phyloP scores from a whole-genome alignment of 53 echinoderm and acorn worm species.

The Hippasteria phrygiana region DNA sequence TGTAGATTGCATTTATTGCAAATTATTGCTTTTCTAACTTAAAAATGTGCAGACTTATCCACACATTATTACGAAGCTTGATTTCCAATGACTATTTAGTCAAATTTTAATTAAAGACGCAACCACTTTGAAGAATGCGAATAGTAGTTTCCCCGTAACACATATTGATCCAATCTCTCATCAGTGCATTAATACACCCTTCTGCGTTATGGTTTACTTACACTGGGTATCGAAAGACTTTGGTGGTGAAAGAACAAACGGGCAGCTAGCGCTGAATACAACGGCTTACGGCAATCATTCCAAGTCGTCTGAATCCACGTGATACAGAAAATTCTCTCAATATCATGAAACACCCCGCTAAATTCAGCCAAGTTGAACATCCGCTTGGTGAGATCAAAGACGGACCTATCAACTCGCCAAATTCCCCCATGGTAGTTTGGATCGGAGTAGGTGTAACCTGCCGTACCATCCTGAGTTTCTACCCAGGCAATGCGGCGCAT shows the following conservation, averaged over 20 bases:
- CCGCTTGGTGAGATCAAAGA: not conserved
- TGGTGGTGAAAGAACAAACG: constrained; percentile 26
- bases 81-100: too few species aligned
- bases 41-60: too few species aligned
- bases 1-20: too few species aligned
- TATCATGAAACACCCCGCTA: not conserved
- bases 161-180: too few species aligned
- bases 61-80: too few species aligned
- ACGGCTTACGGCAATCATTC: constrained; percentile 25
- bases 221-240: not conserved
- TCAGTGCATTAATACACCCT: not conserved
- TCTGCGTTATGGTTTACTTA: not conserved
- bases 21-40: too few species aligned
- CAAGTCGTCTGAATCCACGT: not conserved
- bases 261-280: constrained; percentile 38
- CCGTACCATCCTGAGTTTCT: constrained; percentile 20
- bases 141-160: too few species aligned
- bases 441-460: constrained; percentile 12
- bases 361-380: not conserved
- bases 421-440: constrained; percentile 48
- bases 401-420: constrained; percentile 18
- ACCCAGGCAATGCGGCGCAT: constrained; percentile 36
- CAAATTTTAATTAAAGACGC: too few species aligned
- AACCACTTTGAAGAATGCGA: too few species aligned
- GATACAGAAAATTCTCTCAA: not conserved